Conservation (phyloP, 2,113 vertebrate species). For the Hyla sarda region DNA sequence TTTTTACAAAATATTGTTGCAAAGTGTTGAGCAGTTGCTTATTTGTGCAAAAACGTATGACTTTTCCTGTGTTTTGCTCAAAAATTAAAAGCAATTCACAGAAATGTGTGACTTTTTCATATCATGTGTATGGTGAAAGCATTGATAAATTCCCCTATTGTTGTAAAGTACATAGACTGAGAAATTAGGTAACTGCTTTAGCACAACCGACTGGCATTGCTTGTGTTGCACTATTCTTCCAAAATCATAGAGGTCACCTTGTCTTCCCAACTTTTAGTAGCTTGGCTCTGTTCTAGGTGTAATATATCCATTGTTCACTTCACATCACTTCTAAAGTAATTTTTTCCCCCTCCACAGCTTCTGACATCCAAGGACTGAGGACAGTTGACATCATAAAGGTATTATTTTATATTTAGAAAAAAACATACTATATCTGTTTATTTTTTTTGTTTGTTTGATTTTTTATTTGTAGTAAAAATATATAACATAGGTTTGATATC, state of each 20-base stretch:
- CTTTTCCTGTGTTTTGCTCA: no score
- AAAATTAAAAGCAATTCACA: no score
- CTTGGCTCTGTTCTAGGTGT: neutral
- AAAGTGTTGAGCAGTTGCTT: no score
- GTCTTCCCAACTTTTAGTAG: slow-evolving; percentile 21
- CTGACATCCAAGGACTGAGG: slow-evolving; percentile 85
- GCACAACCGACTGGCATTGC: neutral
- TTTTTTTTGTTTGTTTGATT: no score
- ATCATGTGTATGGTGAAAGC: no score
- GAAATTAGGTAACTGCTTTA: neutral
- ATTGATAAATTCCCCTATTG: no score
- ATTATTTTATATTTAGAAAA: slow-evolving; percentile 40
- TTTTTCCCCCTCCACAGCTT: slow-evolving; percentile 66
- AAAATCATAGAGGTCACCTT: slow-evolving; percentile 31
- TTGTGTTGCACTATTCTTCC: neutral
- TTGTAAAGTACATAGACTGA: neutral
- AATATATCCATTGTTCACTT: slow-evolving; percentile 20
- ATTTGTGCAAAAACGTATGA: no score
- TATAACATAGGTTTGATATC: no score
- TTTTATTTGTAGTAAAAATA: no score
- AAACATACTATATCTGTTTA: neutral
- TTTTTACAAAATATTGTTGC: no score
- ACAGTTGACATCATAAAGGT: slow-evolving; percentile 93
- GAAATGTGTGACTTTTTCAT: no score
- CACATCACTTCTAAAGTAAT: neutral